Evolutionary conservation across 1,140 invertebrate genomes (phyloP), one percentile per base, ranked within the genome.

Genomic region (Diabrotica undecimpunctata): DNA sequence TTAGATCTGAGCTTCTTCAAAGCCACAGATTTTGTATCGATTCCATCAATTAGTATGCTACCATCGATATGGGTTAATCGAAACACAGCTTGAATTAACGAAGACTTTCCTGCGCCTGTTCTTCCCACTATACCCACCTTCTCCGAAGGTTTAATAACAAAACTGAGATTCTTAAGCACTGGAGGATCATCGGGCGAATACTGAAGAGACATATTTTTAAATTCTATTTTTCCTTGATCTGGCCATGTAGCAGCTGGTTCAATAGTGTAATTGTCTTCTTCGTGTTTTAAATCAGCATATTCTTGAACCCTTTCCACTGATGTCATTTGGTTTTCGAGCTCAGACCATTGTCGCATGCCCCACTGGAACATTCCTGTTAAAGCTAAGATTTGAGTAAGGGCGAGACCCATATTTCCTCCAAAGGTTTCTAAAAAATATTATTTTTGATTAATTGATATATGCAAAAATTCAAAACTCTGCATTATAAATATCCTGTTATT

Each of bases 241-340:
- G 74, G 74, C 74, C 74, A 75, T 5, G 39, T n/a, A 36, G 61
- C 52, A 11, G 64, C 58, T 37, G 87, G 86, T 74, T 83, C 6
- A 85, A 81, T 54, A 13, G 53, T 64, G 9, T 60, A 41, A 9
- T 56, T 39, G 51, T 71, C 62, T 9, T 85, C 84, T 78, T 94
- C 92, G 14, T 86, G 84, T 65, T 84, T 81, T 41, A 92, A 80
- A 54, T 84, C 79, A 6, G 85, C 86, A 72, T 92, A 93, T 74
- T 92, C 90, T 58, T 90, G 25, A 2, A 25, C 25, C 25, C 25
- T 25, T 25, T 25, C 25, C 25, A 25, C 25, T 25, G 25, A 25
- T 85, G 89, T 91, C 90, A 92, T 92, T 66, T 85, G 85, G 74
- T 90, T 92, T 79, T 93, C 91, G 10, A 92, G 79, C 73, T 93